Base-by-base conservation (phyloP, 2,113 vertebrate genomes). In the Todiramphus chloris region DNA sequence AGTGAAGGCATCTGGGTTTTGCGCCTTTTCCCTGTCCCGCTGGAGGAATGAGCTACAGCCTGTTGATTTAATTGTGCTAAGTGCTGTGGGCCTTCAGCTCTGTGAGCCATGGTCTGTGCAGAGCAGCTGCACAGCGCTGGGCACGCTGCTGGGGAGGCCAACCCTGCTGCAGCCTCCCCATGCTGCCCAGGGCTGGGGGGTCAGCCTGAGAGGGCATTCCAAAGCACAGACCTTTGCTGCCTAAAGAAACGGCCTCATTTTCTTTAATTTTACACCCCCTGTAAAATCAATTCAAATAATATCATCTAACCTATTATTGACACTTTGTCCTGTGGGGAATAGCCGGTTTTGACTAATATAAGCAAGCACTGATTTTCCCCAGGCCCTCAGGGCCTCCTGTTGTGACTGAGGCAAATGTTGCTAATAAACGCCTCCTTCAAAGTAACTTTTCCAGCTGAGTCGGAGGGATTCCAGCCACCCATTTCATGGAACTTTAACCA, bases 401-500 rank as follows among this genome's bases (percentile, higher is more conserved):
- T 93, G 98, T 79, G 97, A 88, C 97, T 95, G 97, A 97, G 97
- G 97, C 96, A 90, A 97, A 96, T 97, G 96, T 98, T 97, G 98
- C 98, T 98, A 98, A 98, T 98, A 98, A 98, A 97, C 92, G 62
- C 98, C 84, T 92, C 86, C 95, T 98, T 98, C 97, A 98, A 98
- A 98, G 97, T 97, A 94, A 94, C 92, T 98, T 97, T 97, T 97
- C 93, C 96, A 96, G 93, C 96, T 94, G 93, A 97, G 94, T 96
- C 63, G 55, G 93, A 93, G 83, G 87, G 87, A 91, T 97, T 98
- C 90, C 96, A 98, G 97, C 82, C 95, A 85, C 97, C 94, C 79
- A 90, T 95, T 97, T 97, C 96, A 96, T 96, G 94, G 96, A 97
- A 94, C 96, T 97, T 97, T 98, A 98, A 98, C 97, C 95, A 97